These are phyloP conservation scores for Halichondria panicea DNA, from an alignment of 37 sponge, comb jelly and placozoan species.

Conservation along the genomic window DNA sequence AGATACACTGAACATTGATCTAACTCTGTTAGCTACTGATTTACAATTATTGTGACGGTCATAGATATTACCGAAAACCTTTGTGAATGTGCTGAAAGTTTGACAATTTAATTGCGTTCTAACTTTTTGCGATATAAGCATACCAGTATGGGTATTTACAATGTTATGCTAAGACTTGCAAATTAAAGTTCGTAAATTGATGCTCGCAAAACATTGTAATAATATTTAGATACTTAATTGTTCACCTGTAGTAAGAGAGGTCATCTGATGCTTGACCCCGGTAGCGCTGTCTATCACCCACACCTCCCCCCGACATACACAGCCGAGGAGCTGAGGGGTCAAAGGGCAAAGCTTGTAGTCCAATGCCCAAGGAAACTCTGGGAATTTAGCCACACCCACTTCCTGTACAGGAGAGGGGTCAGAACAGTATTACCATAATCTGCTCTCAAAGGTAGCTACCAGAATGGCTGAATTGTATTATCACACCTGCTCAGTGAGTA, in stretches of 20 bases:
- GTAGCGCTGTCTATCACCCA: slow-evolving; percentile 29
- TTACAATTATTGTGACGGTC: too few species aligned
- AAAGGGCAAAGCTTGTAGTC: slow-evolving; percentile 36
- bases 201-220: too few species aligned
- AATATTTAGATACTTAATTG: neutral
- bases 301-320: slow-evolving; percentile 44
- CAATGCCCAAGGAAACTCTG: slow-evolving; percentile 21
- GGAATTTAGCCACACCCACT: neutral
- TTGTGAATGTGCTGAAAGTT: too few species aligned
- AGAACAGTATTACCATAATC: too few species aligned
- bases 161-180: too few species aligned
- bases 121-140: neutral
- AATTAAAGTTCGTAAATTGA: too few species aligned
- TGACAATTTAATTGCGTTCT: neutral
- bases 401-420: neutral
- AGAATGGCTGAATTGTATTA: too few species aligned
- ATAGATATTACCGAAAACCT: too few species aligned
- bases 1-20: too few species aligned
- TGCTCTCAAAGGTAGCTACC: too few species aligned
- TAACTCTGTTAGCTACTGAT: too few species aligned
- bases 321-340: slow-evolving; percentile 10
- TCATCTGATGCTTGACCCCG: slow-evolving; percentile 20
- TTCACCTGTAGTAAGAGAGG: slow-evolving; percentile 37
- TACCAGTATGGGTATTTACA: too few species aligned
- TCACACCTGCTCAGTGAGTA: neutral